phyloP scores from a whole-genome alignment of 2,113 vertebrate species.

The Tachuris rubrigastra region DNA sequence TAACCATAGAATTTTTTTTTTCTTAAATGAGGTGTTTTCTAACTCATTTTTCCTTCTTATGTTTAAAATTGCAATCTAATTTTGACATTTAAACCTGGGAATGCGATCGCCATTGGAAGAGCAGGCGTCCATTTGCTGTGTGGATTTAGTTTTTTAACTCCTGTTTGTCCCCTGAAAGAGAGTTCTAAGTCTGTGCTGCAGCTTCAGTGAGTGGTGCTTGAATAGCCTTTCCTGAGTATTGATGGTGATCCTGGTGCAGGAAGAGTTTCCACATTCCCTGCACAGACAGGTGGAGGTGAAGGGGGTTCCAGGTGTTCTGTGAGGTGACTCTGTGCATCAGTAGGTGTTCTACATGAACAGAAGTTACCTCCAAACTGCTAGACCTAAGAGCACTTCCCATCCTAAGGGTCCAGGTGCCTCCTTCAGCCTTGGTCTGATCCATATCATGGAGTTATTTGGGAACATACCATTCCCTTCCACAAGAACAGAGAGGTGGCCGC shows the following conservation, averaged over 20 bases:
- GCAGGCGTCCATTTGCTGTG: constrained; percentile 34
- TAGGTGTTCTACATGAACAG: not conserved
- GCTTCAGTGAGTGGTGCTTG: not conserved
- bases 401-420: not conserved
- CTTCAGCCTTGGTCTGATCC: not conserved
- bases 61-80: constrained; percentile 62
- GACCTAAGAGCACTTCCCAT: not conserved
- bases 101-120: constrained; percentile 21
- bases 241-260: not conserved
- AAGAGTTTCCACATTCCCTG: not conserved
- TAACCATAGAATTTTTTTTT: not conserved
- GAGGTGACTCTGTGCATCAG: not conserved
- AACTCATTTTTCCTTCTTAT: constrained; percentile 37
- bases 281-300: not conserved
- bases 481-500: not conserved
- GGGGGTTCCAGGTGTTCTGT: not conserved
- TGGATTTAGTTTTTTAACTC: constrained; percentile 35
- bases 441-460: not conserved
- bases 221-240: not conserved
- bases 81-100: constrained; percentile 59
- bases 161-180: constrained; percentile 35
- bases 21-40: constrained; percentile 19
- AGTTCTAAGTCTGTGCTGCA: constrained; percentile 28
- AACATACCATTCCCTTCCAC: not conserved
- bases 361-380: not conserved